Evolutionary conservation across 2,888 invertebrate genomes (phyloP), one percentile per base, ranked within the genome.

Genomic region (Chloroclystis v-ata): DNA sequence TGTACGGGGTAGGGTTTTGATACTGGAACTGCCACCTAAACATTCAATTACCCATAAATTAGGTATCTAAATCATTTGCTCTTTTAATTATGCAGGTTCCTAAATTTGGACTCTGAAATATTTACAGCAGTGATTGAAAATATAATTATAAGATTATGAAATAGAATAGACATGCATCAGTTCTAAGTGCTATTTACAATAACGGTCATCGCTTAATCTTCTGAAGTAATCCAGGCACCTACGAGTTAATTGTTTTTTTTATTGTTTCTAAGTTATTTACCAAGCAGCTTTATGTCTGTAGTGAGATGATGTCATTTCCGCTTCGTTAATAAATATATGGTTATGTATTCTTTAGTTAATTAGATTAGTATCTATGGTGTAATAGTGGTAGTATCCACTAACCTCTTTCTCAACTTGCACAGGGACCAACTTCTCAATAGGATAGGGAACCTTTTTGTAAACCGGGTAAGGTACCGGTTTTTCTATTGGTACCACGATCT

Each of bases 1-100:
- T 91, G 91, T 1, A 94, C 91, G 16, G 95, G 94, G 66, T 92
- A 92, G 3, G 94, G 93, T 68, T 92, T 92, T 42, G 92, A 90
- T 35, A 95, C 91, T 59, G 93, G 91, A 2, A 94, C 92, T 68
- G 91, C 89, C 47, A 94, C 91, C 89, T 89, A 33, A 20, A 32
- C 37, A 28, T 16, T 32, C n/a, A 33, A 28, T 12, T 28, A 1
- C 14, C 16, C 38, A 14, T 32, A 41, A 49, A 16, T 33, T 16
- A 5, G 26, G 7, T 20, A 4, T 20, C 2, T 20, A 5, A 20
- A 20, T 20, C 20, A 20, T 20, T 20, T n/a, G n/a, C n/a, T n/a
- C n/a, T n/a, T n/a, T n/a, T n/a, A n/a, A n/a, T n/a, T n/a, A n/a
- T n/a, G n/a, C n/a, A n/a, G n/a, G n/a, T n/a, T n/a, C n/a, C n/a